A percentile compares a stretch with the other conserved stretches of the same genome.
These are phyloP conservation scores for Adelphocoris suturalis DNA, from an alignment of 2,888 invertebrate species.

Conservation along the genomic window DNA sequence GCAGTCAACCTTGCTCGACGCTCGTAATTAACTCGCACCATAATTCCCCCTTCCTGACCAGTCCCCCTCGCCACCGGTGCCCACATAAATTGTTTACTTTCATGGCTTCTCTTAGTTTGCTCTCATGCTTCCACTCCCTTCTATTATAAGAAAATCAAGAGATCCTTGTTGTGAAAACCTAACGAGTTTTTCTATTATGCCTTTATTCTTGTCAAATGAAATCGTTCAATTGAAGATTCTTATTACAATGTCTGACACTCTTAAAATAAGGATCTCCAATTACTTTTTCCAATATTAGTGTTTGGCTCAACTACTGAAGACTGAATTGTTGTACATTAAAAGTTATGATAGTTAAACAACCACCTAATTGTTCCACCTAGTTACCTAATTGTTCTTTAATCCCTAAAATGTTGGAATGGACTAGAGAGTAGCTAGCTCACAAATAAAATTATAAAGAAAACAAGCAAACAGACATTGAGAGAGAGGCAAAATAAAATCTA, in stretches of 20 bases:
- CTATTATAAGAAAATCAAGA: slow-evolving; percentile 14
- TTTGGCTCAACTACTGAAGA: too few relatives aligned
- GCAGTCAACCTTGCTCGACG: slow-evolving; percentile 38
- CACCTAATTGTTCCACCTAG: too few relatives aligned
- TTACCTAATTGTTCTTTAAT: too few relatives aligned
- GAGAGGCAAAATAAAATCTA: too few relatives aligned
- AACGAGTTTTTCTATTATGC: not conserved
- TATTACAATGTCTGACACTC: not conserved
- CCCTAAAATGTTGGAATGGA: too few relatives aligned
- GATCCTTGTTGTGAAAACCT: not conserved
- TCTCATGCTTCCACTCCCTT: not conserved
- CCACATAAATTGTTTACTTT: slow-evolving; percentile 48
- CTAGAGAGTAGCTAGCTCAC: too few relatives aligned
- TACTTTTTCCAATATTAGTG: too few relatives aligned
- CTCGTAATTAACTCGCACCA: slow-evolving; percentile 51
- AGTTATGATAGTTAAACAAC: too few relatives aligned
- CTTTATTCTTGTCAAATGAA: not conserved
- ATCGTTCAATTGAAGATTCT: not conserved
- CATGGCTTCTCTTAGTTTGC: not conserved
- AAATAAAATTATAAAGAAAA: too few relatives aligned
- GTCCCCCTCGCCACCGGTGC: not conserved
- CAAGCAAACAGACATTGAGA: too few relatives aligned
- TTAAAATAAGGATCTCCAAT: too few relatives aligned
- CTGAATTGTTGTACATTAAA: too few relatives aligned
- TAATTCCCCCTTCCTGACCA: slow-evolving; percentile 37